A percentile compares a stretch with the other conserved stretches of the same genome.
Evolutionary conservation across 2,797 vertebrate species (phyloP).

Genomic region (Picus viridis): DNA sequence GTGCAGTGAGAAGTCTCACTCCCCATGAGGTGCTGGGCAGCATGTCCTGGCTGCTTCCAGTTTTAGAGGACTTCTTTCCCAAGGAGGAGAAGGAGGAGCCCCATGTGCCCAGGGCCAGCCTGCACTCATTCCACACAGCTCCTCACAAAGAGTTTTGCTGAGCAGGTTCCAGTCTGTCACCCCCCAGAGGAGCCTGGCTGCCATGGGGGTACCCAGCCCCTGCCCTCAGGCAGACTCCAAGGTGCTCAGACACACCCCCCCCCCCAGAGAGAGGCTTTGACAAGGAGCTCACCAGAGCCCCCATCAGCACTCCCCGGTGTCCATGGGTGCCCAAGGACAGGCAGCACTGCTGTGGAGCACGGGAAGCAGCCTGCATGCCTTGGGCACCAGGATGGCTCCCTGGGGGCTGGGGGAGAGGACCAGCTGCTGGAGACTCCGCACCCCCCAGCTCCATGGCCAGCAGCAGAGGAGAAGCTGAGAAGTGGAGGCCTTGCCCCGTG

Average conservation of each 20-base stretch:
- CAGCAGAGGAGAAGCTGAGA: neutral
- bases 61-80: conserved; percentile 15
- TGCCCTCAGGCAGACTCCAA: neutral
- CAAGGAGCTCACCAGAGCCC: neutral
- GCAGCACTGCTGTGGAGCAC: neutral
- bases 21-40: neutral
- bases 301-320: neutral
- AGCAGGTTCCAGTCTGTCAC: neutral
- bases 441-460: neutral
- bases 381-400: accelerated
- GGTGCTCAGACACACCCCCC: too few relatives aligned
- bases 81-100: conserved; percentile 4
- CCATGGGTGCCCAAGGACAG: neutral
- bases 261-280: neutral
- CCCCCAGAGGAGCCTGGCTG: neutral
- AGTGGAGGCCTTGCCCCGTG: neutral
- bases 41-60: conserved; percentile 25
- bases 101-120: neutral
- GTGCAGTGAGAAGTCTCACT: conserved; percentile 11
- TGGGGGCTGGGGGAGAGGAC: neutral
- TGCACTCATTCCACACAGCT: neutral
- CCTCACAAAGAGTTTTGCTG: neutral
- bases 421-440: neutral
- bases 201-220: neutral
- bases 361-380: accelerated